These are phyloP conservation scores for Fulmarus glacialis DNA, from an alignment of 2,113 vertebrate species.

Conservation along the genomic window DNA sequence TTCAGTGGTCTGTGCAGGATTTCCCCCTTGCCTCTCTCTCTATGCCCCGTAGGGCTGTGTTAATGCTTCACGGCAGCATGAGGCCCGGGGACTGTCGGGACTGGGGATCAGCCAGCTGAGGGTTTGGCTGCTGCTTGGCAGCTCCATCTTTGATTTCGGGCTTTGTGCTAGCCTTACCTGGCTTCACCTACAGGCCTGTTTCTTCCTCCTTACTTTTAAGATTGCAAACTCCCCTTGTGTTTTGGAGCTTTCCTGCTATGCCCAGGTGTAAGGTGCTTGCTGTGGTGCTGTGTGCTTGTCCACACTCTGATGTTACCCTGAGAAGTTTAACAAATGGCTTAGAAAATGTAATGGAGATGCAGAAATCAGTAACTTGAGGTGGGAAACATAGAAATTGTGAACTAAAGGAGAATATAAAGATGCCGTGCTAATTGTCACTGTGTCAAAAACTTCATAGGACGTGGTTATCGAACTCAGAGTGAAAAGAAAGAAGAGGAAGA, in stretches of 20 bases:
- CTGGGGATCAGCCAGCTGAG: neutral
- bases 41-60: fast-evolving
- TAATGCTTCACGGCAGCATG: neutral
- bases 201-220: neutral
- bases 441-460: neutral
- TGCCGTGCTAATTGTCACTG: neutral
- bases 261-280: neutral
- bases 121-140: neutral
- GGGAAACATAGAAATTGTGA: neutral
- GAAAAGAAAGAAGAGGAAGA: neutral
- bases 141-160: neutral
- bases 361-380: neutral
- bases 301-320: neutral
- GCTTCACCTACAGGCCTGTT: neutral
- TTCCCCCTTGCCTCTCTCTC: neutral
- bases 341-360: neutral
- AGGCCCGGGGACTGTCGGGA: neutral
- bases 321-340: neutral
- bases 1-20: neutral
- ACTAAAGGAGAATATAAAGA: neutral
- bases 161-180: neutral
- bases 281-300: neutral
- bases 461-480: neutral
- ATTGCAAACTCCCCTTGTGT: neutral
- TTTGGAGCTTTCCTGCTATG: neutral